phyloP scores from a whole-genome alignment of 2,797 vertebrate species.

The Hippocampus kuda region DNA sequence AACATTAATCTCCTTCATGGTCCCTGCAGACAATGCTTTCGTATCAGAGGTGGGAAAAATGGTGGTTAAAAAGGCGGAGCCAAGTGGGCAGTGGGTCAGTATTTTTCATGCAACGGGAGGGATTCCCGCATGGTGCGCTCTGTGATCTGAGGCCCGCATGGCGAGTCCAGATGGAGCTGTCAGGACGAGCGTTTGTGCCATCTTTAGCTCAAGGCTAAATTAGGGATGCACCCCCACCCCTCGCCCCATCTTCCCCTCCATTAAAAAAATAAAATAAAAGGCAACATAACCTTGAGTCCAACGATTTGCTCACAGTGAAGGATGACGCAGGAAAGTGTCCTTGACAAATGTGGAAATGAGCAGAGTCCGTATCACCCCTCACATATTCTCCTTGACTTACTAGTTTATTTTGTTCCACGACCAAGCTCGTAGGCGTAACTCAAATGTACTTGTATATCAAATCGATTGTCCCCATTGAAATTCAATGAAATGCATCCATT shows the following conservation, averaged over 20 bases:
- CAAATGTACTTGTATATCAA: background rate
- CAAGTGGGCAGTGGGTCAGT: conserved; percentile 32
- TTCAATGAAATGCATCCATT: background rate
- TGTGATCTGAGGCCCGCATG: conserved; percentile 44
- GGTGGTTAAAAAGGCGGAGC: conserved; percentile 27
- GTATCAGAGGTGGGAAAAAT: conserved; percentile 23
- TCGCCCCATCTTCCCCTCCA: too few species aligned
- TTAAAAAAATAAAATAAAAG: conserved; percentile 15
- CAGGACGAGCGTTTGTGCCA: conserved; percentile 37
- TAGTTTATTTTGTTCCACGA: background rate
- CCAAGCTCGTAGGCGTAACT: background rate
- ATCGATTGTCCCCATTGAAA: background rate
- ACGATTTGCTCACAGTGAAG: conserved; percentile 35
- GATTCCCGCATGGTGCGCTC: conserved; percentile 28
- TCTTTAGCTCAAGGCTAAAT: conserved; percentile 44
- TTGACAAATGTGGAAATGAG: conserved; percentile 12
- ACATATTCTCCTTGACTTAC: background rate
- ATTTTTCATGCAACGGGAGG: conserved; percentile 24
- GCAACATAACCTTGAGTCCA: conserved; percentile 44
- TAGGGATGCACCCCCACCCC: background rate
- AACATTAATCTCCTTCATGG: conserved; percentile 20
- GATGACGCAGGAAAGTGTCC: conserved; percentile 27
- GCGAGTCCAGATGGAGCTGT: conserved; percentile 59
- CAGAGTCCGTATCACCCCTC: background rate
- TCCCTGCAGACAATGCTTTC: background rate